Percentiles rank a stretch among this genome's conserved stretches.
phyloP scores from a whole-genome alignment of 2,113 vertebrate genomes.

The Struthidea cinerea region DNA sequence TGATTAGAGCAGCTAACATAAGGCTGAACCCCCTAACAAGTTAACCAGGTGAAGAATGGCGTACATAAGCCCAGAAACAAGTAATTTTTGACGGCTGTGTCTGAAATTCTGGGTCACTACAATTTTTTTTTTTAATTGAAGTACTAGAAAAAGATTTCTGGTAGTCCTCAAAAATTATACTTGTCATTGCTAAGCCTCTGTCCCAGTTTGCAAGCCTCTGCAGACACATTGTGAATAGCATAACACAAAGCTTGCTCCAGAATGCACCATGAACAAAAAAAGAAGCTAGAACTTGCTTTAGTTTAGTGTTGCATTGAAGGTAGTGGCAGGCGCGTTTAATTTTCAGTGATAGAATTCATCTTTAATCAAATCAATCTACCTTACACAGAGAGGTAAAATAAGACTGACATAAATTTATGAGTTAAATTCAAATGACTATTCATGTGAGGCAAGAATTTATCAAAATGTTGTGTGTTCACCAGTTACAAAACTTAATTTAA shows the following conservation, averaged over 20 bases:
- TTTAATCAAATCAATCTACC: not conserved
- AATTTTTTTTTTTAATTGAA: not conserved
- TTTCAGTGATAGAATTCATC: not conserved
- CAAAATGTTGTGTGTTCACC: not conserved
- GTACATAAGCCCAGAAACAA: not conserved
- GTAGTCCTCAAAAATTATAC: not conserved
- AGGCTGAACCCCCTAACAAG: not conserved
- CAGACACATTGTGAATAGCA: not conserved
- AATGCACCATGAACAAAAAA: not conserved
- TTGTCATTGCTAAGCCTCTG: not conserved
- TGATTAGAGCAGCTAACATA: not conserved
- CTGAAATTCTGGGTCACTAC: not conserved
- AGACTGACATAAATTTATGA: slow-evolving; percentile 1
- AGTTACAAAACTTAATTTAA: not conserved
- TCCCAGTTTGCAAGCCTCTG: not conserved
- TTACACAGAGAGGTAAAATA: not conserved
- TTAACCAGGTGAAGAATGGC: not conserved
- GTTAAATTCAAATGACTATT: not conserved
- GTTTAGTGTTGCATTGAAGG: not conserved
- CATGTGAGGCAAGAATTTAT: not conserved
- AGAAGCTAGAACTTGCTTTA: not conserved
- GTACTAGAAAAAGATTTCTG: not conserved
- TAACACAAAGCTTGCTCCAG: not conserved
- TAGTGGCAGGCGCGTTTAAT: not conserved
- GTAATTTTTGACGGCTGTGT: not conserved